A percentile compares a stretch with the other conserved stretches of the same genome.
Evolutionary conservation across 2,888 invertebrate species (phyloP).

Genomic region (Disparrhopalites patrizii): DNA sequence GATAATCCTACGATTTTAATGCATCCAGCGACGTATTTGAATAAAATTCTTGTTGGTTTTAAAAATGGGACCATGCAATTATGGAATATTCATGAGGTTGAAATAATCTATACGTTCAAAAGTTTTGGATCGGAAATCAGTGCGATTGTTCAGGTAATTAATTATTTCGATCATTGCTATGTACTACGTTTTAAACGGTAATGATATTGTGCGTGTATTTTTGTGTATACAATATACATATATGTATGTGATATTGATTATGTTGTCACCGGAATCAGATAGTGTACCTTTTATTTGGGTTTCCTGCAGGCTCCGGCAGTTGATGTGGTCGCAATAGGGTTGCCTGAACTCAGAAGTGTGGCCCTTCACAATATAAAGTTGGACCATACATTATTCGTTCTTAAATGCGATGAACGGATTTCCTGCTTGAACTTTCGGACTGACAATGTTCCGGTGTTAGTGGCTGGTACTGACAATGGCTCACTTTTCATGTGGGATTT

Average conservation of each 20-base stretch:
- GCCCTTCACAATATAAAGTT: constrained; percentile 80
- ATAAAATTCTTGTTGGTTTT: constrained; percentile 86
- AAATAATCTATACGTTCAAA: constrained; percentile 70
- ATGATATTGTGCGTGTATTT: not conserved
- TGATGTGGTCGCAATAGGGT: constrained; percentile 85
- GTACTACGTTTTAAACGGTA: not conserved
- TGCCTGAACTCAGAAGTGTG: constrained; percentile 70
- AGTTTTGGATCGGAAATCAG: constrained; percentile 69
- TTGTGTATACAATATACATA: not conserved
- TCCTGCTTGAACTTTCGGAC: constrained; percentile 79
- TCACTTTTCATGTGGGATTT: constrained; percentile 93
- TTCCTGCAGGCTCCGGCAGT: constrained; percentile 70
- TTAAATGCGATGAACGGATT: constrained; percentile 88
- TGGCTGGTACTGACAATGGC: constrained; percentile 74
- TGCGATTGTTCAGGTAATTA: constrained; percentile 66
- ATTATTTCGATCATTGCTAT: not conserved
- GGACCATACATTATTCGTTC: constrained; percentile 76
- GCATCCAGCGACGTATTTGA: constrained; percentile 91
- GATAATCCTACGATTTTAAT: constrained; percentile 73
- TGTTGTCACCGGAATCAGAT: not conserved
- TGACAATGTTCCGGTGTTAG: constrained; percentile 81
- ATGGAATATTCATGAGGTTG: constrained; percentile 80
- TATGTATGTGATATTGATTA: no score
- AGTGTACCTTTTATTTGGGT: not conserved
- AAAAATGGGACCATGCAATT: constrained; percentile 77